phyloP scores from a whole-genome alignment of 2,797 vertebrate genomes.

The Pangasius mekongensis region DNA sequence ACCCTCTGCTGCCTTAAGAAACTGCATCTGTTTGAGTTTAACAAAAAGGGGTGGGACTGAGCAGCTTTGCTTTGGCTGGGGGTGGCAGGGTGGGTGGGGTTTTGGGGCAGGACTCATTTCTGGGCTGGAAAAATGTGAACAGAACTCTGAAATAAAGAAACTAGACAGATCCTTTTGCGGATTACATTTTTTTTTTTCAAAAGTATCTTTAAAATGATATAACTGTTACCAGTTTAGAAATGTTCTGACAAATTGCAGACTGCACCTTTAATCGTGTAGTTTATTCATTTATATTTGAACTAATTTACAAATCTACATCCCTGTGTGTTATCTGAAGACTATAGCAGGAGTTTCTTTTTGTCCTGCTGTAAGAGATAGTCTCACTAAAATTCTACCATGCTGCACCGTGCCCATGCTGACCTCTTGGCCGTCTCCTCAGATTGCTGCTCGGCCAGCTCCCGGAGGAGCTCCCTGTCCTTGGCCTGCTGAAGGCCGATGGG shows the following conservation, averaged over 20 bases:
- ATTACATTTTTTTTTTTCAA: not conserved
- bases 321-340: not conserved
- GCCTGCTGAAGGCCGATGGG: constrained; percentile 92
- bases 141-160: not conserved
- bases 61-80: not conserved
- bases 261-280: not conserved
- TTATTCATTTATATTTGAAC: not conserved
- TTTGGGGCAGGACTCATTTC: not conserved
- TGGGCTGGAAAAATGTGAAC: not conserved
- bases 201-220: no score
- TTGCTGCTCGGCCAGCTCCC: constrained; percentile 87
- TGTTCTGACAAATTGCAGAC: not conserved
- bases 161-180: not conserved
- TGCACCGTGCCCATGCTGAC: constrained; percentile 55
- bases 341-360: not conserved
- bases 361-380: not conserved
- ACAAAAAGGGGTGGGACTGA: not conserved
- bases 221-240: not conserved
- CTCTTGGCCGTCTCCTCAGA: constrained; percentile 85
- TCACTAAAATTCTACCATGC: not conserved
- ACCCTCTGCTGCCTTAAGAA: not conserved
- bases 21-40: not conserved
- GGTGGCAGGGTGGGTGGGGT: no score
- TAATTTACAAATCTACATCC: not conserved
- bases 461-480: constrained; percentile 87